These are phyloP conservation scores for Leucoptera coffeella DNA, from an alignment of 2,888 invertebrate species.

Conservation along the genomic window DNA sequence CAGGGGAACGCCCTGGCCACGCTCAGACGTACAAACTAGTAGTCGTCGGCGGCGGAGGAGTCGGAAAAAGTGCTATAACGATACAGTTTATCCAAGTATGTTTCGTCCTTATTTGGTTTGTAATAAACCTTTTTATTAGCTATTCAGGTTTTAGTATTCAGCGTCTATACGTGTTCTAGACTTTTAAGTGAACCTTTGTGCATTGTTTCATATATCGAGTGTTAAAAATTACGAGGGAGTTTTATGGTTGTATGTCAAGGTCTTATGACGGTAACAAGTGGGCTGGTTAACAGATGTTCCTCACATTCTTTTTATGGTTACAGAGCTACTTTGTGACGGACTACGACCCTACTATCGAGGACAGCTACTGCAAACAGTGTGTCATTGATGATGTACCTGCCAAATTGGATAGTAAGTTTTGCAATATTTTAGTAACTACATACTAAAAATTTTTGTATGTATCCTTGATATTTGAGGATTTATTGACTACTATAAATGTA, in stretches of 20 bases:
- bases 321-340: slow-evolving; percentile 98
- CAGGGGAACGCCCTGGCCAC: slow-evolving; percentile 48
- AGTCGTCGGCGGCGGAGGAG: slow-evolving; percentile 96
- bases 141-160: slow-evolving; percentile 10
- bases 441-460: not conserved
- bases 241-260: slow-evolving; percentile 1
- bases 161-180: slow-evolving; percentile 10
- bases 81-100: slow-evolving; percentile 97
- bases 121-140: slow-evolving; percentile 15
- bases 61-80: slow-evolving; percentile 97
- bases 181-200: not conserved
- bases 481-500: not conserved
- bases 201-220: not conserved
- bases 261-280: slow-evolving; percentile 1
- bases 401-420: slow-evolving; percentile 86
- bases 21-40: slow-evolving; percentile 88
- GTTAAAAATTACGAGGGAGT: not conserved
- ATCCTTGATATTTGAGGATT: not conserved
- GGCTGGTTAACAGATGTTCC: not conserved
- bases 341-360: slow-evolving; percentile 98
- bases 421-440: not conserved
- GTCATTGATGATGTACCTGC: slow-evolving; percentile 96
- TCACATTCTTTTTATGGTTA: slow-evolving; percentile 28
- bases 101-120: slow-evolving; percentile 11
- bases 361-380: slow-evolving; percentile 96